Base-by-base conservation (phyloP, 1,140 invertebrate genomes). In the Drosophila kurseongensis region DNA sequence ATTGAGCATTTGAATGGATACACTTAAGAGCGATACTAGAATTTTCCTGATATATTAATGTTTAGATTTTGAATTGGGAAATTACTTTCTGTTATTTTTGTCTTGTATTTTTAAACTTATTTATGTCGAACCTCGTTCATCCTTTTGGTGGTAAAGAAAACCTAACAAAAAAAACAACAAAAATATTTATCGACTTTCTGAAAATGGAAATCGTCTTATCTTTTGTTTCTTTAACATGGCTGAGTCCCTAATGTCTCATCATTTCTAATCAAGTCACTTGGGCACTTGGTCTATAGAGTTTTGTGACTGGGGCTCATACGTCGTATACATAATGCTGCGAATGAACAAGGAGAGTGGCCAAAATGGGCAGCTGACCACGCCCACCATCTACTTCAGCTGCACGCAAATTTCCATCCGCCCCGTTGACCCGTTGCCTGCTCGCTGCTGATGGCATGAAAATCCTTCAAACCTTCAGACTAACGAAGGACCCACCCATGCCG, bases 391-490 rank as follows among this genome's bases (percentile, higher is more conserved):
- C 48, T 57, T 47, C 71, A 75, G 56, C 40, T 67, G 38, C 56
- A 76, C 56, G 47, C 63, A 75, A 75, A 69, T 77, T 77, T 76
- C 32, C 56, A 59, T 52, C 50, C 50, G 48, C 29, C 48, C 23
- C 27, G 13, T 18, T 48, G 47, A 23, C 42, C 16, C 44, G 10
- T 35, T 16, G 29, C 29, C 29, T 5, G 18, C n/a, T 9, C 59
- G 12, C 42, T 10, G 35, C 29, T 8, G 23, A 13, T 35, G 38
- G 45, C 29, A 32, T 41, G 45, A 55, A 59, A 42, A 59, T 56
- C 67, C 72, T 78, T 78, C 51, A 55, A 75, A 55, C 35, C 44
- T 18, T 4, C 23, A 32, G 56, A 16, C 59, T 80, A 80, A 65
- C 65, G 78, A 80, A 80, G 51, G 32, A 44, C 41, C 10, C 51